Conservation (phyloP, 2,888 invertebrate species). For the Rhodophaea formosa region DNA sequence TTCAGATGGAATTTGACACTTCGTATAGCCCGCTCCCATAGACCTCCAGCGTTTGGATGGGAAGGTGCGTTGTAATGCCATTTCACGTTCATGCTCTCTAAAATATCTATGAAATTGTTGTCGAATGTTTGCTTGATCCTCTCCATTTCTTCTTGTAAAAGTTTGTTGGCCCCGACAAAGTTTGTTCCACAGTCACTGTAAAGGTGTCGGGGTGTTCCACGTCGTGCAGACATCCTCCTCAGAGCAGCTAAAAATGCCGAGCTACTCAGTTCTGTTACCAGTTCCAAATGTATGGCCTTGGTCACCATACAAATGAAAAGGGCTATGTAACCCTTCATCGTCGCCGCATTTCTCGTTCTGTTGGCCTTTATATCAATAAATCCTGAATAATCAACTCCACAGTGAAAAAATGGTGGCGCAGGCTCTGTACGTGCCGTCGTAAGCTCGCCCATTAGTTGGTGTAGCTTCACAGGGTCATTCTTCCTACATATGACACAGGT, state of each 20-base stretch:
- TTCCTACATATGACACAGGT: constrained; percentile 23
- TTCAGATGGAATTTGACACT: too few species aligned
- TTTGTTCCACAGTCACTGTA: constrained; percentile 1
- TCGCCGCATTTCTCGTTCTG: constrained; percentile 24
- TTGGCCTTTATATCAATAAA: constrained; percentile 22
- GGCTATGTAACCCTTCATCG: constrained; percentile 26
- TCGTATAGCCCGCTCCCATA: too few species aligned
- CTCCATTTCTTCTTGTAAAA: too few species aligned
- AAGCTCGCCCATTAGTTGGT: constrained; percentile 28
- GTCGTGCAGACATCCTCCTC: constrained; percentile 26
- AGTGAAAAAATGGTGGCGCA: constrained; percentile 24
- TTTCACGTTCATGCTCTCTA: too few species aligned
- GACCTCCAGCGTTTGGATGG: too few species aligned
- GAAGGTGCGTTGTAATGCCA: too few species aligned
- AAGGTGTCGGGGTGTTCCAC: not conserved
- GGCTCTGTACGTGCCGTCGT: constrained; percentile 18
- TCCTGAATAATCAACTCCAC: constrained; percentile 29
- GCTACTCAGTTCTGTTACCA: constrained; percentile 26
- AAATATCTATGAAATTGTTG: too few species aligned
- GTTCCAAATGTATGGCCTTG: constrained; percentile 26
- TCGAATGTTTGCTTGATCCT: too few species aligned
- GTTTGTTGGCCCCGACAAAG: too few species aligned
- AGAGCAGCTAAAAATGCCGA: constrained; percentile 30
- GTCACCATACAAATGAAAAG: constrained; percentile 29
- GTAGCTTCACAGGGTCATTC: constrained; percentile 20